phyloP scores from a whole-genome alignment of 1,140 invertebrate species.

The Andrena cerasifolii region DNA sequence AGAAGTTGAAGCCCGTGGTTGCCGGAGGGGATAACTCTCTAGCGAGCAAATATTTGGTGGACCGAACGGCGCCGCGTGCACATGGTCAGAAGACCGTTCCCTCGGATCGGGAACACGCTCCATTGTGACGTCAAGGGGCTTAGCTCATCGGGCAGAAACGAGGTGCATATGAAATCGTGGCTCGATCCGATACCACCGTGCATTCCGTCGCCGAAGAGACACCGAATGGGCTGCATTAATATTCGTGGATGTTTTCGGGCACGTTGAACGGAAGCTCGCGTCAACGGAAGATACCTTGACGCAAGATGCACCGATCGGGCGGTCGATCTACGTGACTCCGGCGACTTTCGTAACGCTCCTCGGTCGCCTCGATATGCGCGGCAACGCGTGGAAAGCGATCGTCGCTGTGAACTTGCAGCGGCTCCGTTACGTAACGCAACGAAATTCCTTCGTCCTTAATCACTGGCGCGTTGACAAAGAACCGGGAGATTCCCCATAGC shows the following conservation, averaged over 20 bases:
- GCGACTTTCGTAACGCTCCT: conserved; percentile 3
- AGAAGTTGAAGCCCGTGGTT: background rate
- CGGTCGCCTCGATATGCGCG: background rate
- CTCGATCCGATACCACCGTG: background rate
- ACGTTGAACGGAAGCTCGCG: conserved; percentile 21
- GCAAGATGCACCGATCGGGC: conserved; percentile 41
- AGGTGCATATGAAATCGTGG: background rate
- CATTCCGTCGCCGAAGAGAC: background rate
- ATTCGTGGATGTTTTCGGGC: conserved; percentile 22
- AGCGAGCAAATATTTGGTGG: background rate
- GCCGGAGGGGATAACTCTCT: background rate
- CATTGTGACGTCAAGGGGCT: conserved; percentile 1
- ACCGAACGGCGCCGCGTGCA: background rate
- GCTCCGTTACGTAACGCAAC: conserved; percentile 3
- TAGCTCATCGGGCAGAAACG: conserved; percentile 11
- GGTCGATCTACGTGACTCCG: conserved; percentile 23
- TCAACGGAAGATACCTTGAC: conserved; percentile 56
- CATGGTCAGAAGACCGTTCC: background rate
- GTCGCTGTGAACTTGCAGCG: background rate
- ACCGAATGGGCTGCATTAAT: background rate
- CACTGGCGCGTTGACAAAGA: background rate
- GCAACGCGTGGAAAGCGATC: conserved; percentile 18
- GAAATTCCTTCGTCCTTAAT: background rate
- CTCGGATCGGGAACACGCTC: background rate
- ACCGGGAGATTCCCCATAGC: background rate